Conservation (phyloP, 1,140 invertebrate genomes). For the Listronotus oregonensis region DNA sequence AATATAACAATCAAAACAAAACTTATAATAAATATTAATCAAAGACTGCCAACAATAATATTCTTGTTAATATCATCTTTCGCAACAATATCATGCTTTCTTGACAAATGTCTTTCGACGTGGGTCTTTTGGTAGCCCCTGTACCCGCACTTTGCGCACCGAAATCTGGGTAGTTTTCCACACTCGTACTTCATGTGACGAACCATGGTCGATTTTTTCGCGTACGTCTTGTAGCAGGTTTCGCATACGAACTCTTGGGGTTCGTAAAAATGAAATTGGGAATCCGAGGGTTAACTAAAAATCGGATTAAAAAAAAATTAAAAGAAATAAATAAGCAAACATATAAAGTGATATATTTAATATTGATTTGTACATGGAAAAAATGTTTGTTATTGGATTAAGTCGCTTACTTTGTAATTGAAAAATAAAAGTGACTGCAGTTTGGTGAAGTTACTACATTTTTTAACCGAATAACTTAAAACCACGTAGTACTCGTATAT, state of each 20-base stretch:
- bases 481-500: too few relatives aligned
- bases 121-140: slow-evolving; percentile 57
- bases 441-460: too few relatives aligned
- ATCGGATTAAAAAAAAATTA: background rate
- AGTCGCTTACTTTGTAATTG: too few relatives aligned
- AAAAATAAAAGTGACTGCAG: too few relatives aligned
- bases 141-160: slow-evolving; percentile 62
- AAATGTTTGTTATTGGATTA: too few relatives aligned
- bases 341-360: too few relatives aligned
- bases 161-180: slow-evolving; percentile 67
- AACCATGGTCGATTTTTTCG: slow-evolving; percentile 62
- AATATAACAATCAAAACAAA: background rate
- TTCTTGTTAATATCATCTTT: slow-evolving; percentile 27
- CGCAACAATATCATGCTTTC: slow-evolving; percentile 32
- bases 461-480: too few relatives aligned
- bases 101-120: slow-evolving; percentile 54
- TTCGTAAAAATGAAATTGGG: slow-evolving; percentile 23
- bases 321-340: background rate
- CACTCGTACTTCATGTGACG: slow-evolving; percentile 73
- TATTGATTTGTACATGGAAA: too few relatives aligned
- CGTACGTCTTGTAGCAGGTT: slow-evolving; percentile 64
- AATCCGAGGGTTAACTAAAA: slow-evolving; percentile 24
- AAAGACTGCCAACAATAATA: slow-evolving; percentile 22
- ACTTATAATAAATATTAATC: slow-evolving; percentile 5
- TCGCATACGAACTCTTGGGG: slow-evolving; percentile 39